Conservation (phyloP, 2,888 invertebrate species). For the Steinernema carpocapsae region DNA sequence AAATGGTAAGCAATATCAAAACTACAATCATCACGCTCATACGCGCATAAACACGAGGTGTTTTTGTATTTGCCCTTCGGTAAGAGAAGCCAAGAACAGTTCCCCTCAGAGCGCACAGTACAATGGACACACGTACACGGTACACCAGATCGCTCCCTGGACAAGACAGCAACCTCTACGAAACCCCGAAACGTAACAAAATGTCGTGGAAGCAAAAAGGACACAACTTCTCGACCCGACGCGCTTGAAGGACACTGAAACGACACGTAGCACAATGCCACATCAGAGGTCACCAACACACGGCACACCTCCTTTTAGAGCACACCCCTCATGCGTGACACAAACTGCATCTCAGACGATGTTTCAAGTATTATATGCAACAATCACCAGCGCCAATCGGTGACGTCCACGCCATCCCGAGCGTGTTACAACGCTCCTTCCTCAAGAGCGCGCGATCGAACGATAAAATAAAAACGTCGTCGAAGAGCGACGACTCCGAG, state of each 20-base stretch:
- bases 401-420: constrained; percentile 17
- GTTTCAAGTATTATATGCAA: constrained; percentile 32
- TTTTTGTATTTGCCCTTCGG: no score
- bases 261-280: constrained; percentile 31
- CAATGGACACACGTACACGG: no score
- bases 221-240: constrained; percentile 1
- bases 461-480: constrained; percentile 3
- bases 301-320: background rate
- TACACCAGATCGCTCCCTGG: no score
- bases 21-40: background rate
- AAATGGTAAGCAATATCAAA: background rate
- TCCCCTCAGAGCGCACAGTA: no score
- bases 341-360: constrained; percentile 7
- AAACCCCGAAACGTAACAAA: background rate
- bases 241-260: constrained; percentile 14
- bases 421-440: background rate
- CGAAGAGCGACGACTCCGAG: background rate
- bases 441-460: background rate
- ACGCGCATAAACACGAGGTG: background rate
- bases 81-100: no score
- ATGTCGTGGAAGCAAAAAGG: background rate
- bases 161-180: no score
- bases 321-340: background rate
- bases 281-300: constrained; percentile 29
- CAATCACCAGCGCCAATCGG: constrained; percentile 20